These are phyloP conservation scores for Gallinago jamesoni DNA, from an alignment of 2,113 vertebrate species.

Conservation along the genomic window DNA sequence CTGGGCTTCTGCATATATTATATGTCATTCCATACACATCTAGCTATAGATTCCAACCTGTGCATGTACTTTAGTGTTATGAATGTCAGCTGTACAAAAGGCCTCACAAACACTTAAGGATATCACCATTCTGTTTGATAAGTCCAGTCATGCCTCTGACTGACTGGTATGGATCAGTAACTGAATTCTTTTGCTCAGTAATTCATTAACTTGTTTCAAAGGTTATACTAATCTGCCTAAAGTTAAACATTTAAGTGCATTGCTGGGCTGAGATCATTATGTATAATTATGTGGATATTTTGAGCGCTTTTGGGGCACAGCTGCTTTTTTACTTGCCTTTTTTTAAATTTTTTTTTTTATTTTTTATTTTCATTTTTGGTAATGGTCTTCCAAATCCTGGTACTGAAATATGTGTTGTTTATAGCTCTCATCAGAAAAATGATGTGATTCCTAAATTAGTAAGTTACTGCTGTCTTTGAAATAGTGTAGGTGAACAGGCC, in stretches of 20 bases:
- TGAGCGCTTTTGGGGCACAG: background rate
- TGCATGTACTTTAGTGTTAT: background rate
- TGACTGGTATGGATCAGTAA: background rate
- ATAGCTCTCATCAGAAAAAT: background rate
- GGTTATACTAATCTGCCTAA: background rate
- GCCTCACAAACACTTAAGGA: background rate
- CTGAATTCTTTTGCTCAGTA: background rate
- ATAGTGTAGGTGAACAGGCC: background rate
- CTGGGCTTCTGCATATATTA: fast-evolving
- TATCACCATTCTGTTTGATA: background rate
- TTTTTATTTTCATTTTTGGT: background rate
- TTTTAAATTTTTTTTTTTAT: background rate
- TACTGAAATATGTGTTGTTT: background rate
- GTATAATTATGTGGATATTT: background rate
- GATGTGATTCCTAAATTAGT: background rate
- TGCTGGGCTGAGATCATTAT: background rate
- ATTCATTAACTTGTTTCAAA: background rate
- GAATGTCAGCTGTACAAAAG: background rate
- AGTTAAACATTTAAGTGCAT: background rate
- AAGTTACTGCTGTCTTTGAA: background rate
- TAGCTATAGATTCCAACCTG: background rate
- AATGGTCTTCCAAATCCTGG: background rate
- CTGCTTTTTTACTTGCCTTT: background rate
- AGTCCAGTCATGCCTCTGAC: background rate
- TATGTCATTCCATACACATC: background rate